Conservation (phyloP, 2,113 vertebrate genomes). For the Oostethus manadensis region DNA sequence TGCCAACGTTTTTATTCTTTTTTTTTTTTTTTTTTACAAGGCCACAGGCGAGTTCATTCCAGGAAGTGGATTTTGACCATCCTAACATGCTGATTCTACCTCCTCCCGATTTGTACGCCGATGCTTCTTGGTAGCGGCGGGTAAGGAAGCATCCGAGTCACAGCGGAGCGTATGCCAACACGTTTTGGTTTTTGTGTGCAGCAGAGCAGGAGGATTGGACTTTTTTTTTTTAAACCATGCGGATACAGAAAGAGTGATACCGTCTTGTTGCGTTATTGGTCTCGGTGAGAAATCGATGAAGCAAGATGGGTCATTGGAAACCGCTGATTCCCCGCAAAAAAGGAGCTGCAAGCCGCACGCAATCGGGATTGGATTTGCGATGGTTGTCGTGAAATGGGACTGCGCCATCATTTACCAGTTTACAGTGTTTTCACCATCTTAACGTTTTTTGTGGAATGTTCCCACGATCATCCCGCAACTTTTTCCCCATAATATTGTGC, state of each 20-base stretch:
- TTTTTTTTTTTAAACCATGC: neutral
- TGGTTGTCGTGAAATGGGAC: neutral
- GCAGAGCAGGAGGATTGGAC: slow-evolving; percentile 5
- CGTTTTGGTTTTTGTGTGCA: slow-evolving; percentile 4
- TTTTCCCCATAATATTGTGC: too few relatives aligned
- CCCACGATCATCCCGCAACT: too few relatives aligned
- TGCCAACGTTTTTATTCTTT: too few relatives aligned
- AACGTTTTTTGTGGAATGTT: neutral
- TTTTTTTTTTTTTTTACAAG: too few relatives aligned
- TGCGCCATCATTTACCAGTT: slow-evolving; percentile 12
- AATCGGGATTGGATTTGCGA: neutral
- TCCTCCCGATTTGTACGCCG: slow-evolving; percentile 71
- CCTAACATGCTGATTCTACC: slow-evolving; percentile 55
- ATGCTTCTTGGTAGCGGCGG: slow-evolving; percentile 28
- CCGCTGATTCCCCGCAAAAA: slow-evolving; percentile 1
- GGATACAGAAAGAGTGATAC: neutral
- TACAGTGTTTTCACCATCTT: slow-evolving; percentile 20
- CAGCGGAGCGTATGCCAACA: neutral
- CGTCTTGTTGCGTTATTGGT: neutral
- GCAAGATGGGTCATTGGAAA: slow-evolving; percentile 1
- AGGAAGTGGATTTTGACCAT: slow-evolving; percentile 16
- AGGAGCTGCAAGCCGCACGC: neutral
- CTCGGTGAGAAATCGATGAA: neutral
- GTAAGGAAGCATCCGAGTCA: too few relatives aligned
- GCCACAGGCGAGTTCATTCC: slow-evolving; percentile 30